phyloP scores from a whole-genome alignment of 2,113 vertebrate genomes.

The Rhombomys opimus region DNA sequence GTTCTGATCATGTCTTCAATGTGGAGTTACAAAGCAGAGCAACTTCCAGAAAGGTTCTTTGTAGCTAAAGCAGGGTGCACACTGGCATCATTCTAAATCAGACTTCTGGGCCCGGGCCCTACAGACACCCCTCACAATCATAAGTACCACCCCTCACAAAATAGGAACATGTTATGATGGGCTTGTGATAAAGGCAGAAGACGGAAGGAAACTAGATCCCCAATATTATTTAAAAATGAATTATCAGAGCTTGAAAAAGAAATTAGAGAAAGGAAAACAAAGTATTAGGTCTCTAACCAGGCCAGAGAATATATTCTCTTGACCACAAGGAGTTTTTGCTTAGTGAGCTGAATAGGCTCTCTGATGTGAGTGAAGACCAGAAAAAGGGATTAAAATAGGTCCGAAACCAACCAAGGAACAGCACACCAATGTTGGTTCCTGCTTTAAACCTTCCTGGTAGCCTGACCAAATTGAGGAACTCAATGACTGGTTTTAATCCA shows the following conservation, averaged over 20 bases:
- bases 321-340: not conserved
- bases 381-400: not conserved
- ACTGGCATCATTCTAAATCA: not conserved
- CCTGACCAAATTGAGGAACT: not conserved
- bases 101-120: not conserved
- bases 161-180: too few species aligned
- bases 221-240: not conserved
- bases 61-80: not conserved
- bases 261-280: not conserved
- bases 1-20: not conserved
- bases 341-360: not conserved
- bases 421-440: accelerated
- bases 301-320: not conserved
- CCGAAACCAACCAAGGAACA: not conserved
- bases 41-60: not conserved
- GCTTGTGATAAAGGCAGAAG: not conserved
- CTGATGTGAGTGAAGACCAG: not conserved
- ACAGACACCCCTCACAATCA: accelerated
- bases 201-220: not conserved
- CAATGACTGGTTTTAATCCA: not conserved
- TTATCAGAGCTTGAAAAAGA: not conserved
- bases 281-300: too few species aligned
- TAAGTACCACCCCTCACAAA: accelerated
- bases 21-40: not conserved
- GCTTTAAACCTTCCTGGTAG: not conserved